These are phyloP conservation scores for Spinus pinus DNA, from an alignment of 2,797 vertebrate species.

Conservation along the genomic window DNA sequence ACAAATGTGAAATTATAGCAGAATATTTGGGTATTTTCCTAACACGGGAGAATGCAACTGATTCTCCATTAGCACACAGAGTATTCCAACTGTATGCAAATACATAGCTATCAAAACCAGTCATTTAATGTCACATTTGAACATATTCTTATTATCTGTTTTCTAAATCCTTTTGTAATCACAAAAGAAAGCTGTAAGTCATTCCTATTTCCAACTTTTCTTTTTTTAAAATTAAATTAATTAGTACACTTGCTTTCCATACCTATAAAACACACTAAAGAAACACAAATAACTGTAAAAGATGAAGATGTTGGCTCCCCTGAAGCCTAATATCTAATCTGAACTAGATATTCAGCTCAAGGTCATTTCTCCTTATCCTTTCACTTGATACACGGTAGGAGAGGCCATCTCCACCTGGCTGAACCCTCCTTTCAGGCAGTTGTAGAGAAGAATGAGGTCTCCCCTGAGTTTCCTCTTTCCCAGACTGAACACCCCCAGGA, in stretches of 20 bases:
- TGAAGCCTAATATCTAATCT: background rate
- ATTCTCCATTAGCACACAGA: background rate
- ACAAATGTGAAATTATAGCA: background rate
- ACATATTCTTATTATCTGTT: background rate
- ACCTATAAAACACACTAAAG: background rate
- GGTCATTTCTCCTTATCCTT: background rate
- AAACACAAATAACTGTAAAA: background rate
- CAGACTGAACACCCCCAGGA: background rate
- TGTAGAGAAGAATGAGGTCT: background rate
- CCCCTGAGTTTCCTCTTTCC: background rate
- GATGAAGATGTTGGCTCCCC: background rate
- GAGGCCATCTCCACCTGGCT: no score
- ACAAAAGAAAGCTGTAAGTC: background rate
- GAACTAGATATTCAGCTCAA: background rate
- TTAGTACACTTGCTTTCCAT: background rate
- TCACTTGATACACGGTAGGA: background rate
- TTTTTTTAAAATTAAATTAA: background rate
- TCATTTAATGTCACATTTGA: background rate
- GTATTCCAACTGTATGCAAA: background rate
- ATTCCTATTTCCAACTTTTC: background rate
- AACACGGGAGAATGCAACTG: background rate
- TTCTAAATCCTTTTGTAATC: background rate
- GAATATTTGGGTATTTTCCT: background rate
- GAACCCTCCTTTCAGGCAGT: background rate
- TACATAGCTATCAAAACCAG: background rate